Percentiles rank a stretch among this genome's conserved stretches.
Conservation (phyloP, 2,888 invertebrate genomes). For the Carcina quercana region DNA sequence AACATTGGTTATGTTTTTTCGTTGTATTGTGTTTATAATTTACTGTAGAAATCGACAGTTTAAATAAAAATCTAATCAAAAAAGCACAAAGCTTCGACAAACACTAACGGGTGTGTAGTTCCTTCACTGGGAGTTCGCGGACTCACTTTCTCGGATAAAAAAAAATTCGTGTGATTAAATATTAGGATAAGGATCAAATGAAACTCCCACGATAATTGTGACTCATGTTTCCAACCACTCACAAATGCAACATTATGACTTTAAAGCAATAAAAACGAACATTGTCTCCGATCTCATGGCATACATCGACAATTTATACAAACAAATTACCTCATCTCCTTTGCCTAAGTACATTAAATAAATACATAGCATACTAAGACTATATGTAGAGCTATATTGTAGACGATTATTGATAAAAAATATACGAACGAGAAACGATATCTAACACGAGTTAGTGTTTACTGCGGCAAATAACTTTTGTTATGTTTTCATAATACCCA, state of each 20-base stretch:
- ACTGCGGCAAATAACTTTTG: too few relatives aligned
- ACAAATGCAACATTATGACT: conserved; percentile 65
- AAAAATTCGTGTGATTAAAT: not conserved
- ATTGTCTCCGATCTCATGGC: conserved; percentile 63
- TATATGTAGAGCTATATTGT: conserved; percentile 8
- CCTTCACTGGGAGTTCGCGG: too few relatives aligned
- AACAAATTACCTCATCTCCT: conserved; percentile 33
- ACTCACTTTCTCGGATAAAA: too few relatives aligned
- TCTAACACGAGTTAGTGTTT: conserved; percentile 4
- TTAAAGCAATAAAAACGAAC: conserved; percentile 63
- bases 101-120: too few relatives aligned
- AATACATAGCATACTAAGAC: conserved; percentile 35
- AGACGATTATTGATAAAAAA: conserved; percentile 3
- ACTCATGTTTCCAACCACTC: conserved; percentile 71
- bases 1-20: too few relatives aligned
- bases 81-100: too few relatives aligned
- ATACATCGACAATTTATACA: conserved; percentile 54
- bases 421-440: conserved; percentile 3
- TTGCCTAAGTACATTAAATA: conserved; percentile 46
- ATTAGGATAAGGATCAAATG: conserved; percentile 27
- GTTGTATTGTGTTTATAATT: too few relatives aligned
- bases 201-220: conserved; percentile 51
- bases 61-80: too few relatives aligned
- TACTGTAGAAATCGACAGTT: too few relatives aligned
- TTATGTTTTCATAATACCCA: too few relatives aligned